Conservation (phyloP, 2,797 vertebrate species). For the Centroberyx gerrardi region DNA sequence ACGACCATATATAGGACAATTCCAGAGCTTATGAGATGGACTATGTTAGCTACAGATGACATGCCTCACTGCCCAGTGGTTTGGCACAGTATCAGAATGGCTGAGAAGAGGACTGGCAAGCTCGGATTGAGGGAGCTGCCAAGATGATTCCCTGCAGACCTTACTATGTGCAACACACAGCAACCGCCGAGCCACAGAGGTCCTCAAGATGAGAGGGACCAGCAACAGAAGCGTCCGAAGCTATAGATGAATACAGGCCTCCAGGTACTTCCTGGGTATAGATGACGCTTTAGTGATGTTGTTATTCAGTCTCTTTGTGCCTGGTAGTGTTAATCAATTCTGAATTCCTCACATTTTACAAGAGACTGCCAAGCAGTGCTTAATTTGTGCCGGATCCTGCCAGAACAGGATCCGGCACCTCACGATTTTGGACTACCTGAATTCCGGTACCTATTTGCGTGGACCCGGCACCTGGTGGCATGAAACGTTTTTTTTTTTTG, state of each 20-base stretch:
- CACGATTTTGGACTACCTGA: too few species aligned
- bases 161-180: conserved; percentile 47
- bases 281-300: neutral
- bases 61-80: conserved; percentile 60
- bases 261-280: conserved; percentile 10
- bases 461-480: too few species aligned
- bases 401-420: too few species aligned
- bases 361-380: too few species aligned
- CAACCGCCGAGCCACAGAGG: conserved; percentile 53
- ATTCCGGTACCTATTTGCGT: too few species aligned
- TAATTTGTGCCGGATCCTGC: too few species aligned
- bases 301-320: too few species aligned
- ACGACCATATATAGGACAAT: conserved; percentile 29
- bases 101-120: conserved; percentile 63
- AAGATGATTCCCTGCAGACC: conserved; percentile 60
- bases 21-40: conserved; percentile 59
- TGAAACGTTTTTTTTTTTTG: too few species aligned
- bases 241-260: conserved; percentile 8
- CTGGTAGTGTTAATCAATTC: too few species aligned
- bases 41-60: conserved; percentile 76
- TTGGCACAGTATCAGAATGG: conserved; percentile 43
- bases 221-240: conserved; percentile 33
- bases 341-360: too few species aligned
- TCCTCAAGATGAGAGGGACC: conserved; percentile 36
- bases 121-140: conserved; percentile 49